A percentile compares a stretch with the other conserved stretches of the same genome.
These are phyloP conservation scores for Chlamydotis undulata DNA, from an alignment of 2,113 vertebrate species.

Conservation along the genomic window DNA sequence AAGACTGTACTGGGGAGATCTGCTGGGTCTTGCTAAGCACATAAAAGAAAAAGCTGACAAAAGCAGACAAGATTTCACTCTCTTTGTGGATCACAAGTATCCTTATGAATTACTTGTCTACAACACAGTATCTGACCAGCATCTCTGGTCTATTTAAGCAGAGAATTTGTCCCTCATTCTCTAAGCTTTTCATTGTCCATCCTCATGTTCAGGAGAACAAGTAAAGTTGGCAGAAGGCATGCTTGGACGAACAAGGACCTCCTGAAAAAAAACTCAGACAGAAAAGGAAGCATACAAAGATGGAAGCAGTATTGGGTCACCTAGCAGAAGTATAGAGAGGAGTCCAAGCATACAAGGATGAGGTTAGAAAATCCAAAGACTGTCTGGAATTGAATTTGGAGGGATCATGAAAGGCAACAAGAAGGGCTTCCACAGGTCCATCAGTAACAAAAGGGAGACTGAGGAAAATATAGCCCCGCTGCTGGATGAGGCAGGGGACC, in stretches of 20 bases:
- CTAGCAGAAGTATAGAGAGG: background rate
- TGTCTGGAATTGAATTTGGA: background rate
- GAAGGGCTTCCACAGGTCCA: background rate
- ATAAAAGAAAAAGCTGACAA: background rate
- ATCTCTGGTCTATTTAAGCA: background rate
- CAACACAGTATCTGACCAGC: background rate
- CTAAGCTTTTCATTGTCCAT: background rate
- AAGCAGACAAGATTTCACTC: background rate
- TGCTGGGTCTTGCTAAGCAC: background rate
- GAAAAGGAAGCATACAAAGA: background rate
- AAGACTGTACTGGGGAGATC: background rate
- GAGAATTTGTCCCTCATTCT: background rate
- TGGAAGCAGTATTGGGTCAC: background rate
- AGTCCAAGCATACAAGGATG: background rate
- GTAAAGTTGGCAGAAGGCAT: background rate
- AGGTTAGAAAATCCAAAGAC: background rate
- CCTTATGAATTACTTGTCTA: background rate
- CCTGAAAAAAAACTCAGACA: background rate
- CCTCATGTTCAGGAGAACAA: background rate
- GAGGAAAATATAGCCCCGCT: background rate
- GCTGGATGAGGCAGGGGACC: background rate
- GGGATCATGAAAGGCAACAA: background rate
- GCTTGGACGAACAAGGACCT: background rate
- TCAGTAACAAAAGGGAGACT: background rate
- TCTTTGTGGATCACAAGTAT: background rate